These are phyloP conservation scores for Ceratoteleas bidentatus DNA, from an alignment of 1,140 invertebrate species.

Conservation along the genomic window DNA sequence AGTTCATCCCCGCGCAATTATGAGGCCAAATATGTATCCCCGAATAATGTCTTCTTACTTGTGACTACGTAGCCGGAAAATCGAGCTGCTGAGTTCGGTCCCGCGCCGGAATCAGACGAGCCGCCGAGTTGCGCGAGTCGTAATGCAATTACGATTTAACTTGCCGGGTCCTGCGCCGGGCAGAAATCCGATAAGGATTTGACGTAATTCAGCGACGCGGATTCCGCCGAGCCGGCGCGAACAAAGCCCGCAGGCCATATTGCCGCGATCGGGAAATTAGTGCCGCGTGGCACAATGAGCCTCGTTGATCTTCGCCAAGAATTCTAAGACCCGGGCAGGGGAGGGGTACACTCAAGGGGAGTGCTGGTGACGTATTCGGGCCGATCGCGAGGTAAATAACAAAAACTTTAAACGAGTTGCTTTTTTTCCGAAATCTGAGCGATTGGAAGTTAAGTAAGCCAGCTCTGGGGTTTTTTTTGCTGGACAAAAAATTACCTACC, in stretches of 20 bases:
- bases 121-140: constrained; percentile 42
- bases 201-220: constrained; percentile 52
- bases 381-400: no score
- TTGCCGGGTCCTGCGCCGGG: constrained; percentile 57
- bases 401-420: no score
- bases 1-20: constrained; percentile 48
- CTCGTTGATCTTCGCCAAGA: constrained; percentile 39
- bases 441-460: no score
- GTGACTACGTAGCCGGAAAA: constrained; percentile 53
- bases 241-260: constrained; percentile 47
- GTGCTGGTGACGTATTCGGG: not conserved
- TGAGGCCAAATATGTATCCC: constrained; percentile 57
- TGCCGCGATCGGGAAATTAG: constrained; percentile 50
- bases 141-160: constrained; percentile 61
- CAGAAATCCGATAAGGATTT: constrained; percentile 67
- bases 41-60: constrained; percentile 50
- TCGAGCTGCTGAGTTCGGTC: constrained; percentile 55
- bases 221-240: constrained; percentile 45
- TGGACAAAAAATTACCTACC: no score
- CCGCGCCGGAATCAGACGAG: constrained; percentile 41
- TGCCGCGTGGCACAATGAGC: constrained; percentile 31
- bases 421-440: no score
- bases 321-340: constrained; percentile 13
- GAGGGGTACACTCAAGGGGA: no score
- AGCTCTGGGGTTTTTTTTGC: no score